phyloP scores from a whole-genome alignment of 2,888 invertebrate genomes.

The Luperina testacea region DNA sequence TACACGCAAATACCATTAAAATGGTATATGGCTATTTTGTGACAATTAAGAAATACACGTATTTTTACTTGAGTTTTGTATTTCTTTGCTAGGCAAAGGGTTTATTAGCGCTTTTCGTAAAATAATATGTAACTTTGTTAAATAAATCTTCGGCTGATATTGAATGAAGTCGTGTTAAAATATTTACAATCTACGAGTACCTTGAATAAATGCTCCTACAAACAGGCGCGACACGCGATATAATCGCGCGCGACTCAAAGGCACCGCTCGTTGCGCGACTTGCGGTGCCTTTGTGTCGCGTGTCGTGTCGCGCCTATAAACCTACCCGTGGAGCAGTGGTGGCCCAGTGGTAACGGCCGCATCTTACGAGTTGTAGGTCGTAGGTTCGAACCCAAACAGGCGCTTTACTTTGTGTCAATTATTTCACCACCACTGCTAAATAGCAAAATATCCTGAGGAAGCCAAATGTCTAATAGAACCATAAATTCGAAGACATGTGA shows the following conservation, averaged over 20 bases:
- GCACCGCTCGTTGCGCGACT: too few species aligned
- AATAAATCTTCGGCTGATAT: slow-evolving; percentile 2
- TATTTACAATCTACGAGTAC: background rate
- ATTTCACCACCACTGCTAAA: background rate
- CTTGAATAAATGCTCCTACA: background rate
- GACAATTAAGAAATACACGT: slow-evolving; percentile 61
- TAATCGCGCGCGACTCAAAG: too few species aligned
- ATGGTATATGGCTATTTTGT: slow-evolving; percentile 63
- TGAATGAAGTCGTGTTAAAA: background rate
- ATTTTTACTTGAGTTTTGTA: slow-evolving; percentile 31
- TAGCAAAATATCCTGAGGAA: background rate
- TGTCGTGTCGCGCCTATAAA: too few species aligned
- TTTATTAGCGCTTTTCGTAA: slow-evolving; percentile 9
- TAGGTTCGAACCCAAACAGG: background rate
- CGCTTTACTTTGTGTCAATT: background rate
- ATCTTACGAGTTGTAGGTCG: too few species aligned
- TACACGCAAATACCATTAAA: slow-evolving; percentile 67
- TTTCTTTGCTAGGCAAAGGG: slow-evolving; percentile 20
- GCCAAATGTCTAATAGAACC: background rate
- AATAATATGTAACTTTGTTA: slow-evolving; percentile 4
- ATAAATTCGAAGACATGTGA: background rate
- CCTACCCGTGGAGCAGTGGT: too few species aligned
- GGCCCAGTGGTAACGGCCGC: too few species aligned
- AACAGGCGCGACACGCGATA: too few species aligned
- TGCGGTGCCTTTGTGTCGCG: too few species aligned